Evolutionary conservation across 2,113 vertebrate genomes (phyloP), one percentile per base, ranked within the genome.

Genomic region (Turdus rufiventris): DNA sequence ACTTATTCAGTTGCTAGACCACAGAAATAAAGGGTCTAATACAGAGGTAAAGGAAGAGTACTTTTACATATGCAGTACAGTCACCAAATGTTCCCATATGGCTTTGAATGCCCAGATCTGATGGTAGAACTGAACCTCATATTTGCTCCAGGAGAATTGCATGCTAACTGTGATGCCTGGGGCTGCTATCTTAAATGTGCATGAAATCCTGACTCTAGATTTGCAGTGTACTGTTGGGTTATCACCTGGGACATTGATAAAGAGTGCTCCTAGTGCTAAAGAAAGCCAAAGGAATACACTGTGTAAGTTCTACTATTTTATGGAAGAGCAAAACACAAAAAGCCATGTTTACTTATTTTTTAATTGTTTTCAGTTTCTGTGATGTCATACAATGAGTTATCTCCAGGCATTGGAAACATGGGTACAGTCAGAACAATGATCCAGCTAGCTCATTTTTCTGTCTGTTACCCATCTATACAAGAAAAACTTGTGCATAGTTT

Each of bases 1-100:
- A 17, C 97, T 99, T 89, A 98, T 99, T 94, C 98, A 99, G 58
- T 96, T 99, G 53, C 95, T 99, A 85, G 98, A 99, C 79, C 95
- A 99, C 94, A 98, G 98, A 96, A 98, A 94, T 91, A 99, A 99
- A 98, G 81, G 93, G 23, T 97, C 97, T 88, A 98, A 98, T 76
- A 98, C 98, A 70, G 98, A 99, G 98, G 99, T 99, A 98, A 97
- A 33, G 78, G 45, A 84, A 66, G 29, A 81, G 56, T 18, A 25
- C 21, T 42, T 12, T 63, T 86, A 18, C 5, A 33, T n/a, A 7
- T 42, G 26, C 26, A 34, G 1, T 72, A 18, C 6, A 38, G n/a
- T 75, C 1, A 1, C 18, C 50, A 81, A n/a, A 42, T 73, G 25
- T 92, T 84, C 40, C n/a, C 53, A 29, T 40, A 14, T 62, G 79